Base-by-base conservation (phyloP, 2,888 invertebrate species). In the Podotricha telesiphe region DNA sequence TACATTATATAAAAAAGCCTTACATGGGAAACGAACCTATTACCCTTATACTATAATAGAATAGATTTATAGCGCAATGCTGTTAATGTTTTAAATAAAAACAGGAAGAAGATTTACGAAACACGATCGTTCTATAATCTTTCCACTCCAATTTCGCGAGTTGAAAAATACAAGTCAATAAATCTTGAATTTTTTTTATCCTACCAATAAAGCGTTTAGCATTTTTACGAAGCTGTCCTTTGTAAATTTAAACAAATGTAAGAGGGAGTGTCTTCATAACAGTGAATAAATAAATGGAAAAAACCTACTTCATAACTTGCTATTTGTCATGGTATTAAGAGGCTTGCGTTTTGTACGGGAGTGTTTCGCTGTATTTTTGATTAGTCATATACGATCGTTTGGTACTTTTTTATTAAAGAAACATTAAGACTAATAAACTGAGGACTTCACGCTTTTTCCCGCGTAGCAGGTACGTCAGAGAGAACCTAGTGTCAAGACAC, bases 261-360 rank as follows among this genome's bases (percentile, higher is more conserved):
- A 53, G 22, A 42, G 62, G n/a, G 56, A 61, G 62, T 42, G 19
- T 58, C 51, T 48, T 55, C 45, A 55, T 61, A 58, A 56, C 62
- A 51, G 42, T 34, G 61, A 50, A 66, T 61, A 65, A 68, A 69
- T 66, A 71, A 67, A 64, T 64, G 50, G 76, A 80, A 81, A 84
- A 81, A 81, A 78, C 75, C 72, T 70, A 81, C 78, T 81, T 84
- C 82, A 77, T 83, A 84, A 80, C 76, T 79, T 73, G 70, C 74
- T 66, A 83, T 86, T 81, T 76, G 80, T 77, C 75, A 75, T 74
- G 78, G 73, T 70, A 17, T 65, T 37, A 65, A 37, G 37, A 65
- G 59, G 10, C 22, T 67, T 51, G 47, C 61, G 47, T 20, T 63
- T 63, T 45, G 53, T 62, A 45, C 48, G 17, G 40, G 2, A 42